phyloP scores from a whole-genome alignment of 2,888 invertebrate genomes.

The Antheraea assamensis region DNA sequence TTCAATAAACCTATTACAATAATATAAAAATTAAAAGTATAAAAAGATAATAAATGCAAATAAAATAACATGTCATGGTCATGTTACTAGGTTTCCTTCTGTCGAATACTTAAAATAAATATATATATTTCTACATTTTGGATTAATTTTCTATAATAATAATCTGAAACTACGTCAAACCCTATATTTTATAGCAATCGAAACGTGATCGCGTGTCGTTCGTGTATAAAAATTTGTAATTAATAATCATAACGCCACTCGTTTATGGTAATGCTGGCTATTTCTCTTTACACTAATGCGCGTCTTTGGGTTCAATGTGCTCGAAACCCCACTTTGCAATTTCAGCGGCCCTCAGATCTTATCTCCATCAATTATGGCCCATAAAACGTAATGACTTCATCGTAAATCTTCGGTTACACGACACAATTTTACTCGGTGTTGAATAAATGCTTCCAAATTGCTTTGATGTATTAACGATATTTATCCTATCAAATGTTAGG shows the following conservation, averaged over 20 bases:
- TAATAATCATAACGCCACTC: slow-evolving; percentile 73
- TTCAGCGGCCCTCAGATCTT: slow-evolving; percentile 72
- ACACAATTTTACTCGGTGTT: slow-evolving; percentile 76
- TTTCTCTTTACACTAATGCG: slow-evolving; percentile 75
- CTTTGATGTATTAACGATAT: slow-evolving; percentile 61
- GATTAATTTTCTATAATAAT: slow-evolving; percentile 6
- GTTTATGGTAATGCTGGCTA: slow-evolving; percentile 69
- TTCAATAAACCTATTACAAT: too few relatives aligned
- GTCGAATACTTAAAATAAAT: too few relatives aligned
- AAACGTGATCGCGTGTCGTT: slow-evolving; percentile 55
- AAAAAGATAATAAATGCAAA: too few relatives aligned
- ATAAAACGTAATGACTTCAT: slow-evolving; percentile 81
- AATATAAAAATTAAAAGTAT: too few relatives aligned
- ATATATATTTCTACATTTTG: neutral
- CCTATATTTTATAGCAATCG: slow-evolving; percentile 19
- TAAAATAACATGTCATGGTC: too few relatives aligned
- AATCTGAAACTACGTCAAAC: slow-evolving; percentile 15
- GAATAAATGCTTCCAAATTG: slow-evolving; percentile 76
- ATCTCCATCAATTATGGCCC: slow-evolving; percentile 81
- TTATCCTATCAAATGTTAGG: slow-evolving; percentile 36
- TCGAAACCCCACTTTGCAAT: slow-evolving; percentile 75
- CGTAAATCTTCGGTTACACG: slow-evolving; percentile 79
- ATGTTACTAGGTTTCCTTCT: too few relatives aligned
- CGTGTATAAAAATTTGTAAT: slow-evolving; percentile 71
- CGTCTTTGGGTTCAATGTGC: slow-evolving; percentile 69